Conservation (phyloP, 2,888 invertebrate genomes). For the Dendrolimus pini region DNA sequence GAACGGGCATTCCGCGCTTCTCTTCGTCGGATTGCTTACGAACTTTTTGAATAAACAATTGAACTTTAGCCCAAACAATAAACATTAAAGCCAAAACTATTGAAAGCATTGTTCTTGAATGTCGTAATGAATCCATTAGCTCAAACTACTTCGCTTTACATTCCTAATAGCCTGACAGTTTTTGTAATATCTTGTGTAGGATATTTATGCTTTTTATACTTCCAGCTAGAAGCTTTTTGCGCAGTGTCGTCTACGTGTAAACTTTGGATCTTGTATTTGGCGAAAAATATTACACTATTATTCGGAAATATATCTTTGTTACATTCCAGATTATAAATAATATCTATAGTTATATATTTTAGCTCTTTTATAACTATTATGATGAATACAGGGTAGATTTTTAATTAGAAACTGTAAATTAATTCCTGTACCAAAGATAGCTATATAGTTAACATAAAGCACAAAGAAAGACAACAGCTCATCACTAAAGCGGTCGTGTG, state of each 20-base stretch:
- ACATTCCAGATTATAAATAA: too few species aligned
- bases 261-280: slow-evolving; percentile 7
- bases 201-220: too few species aligned
- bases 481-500: slow-evolving; percentile 32
- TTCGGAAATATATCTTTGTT: too few species aligned
- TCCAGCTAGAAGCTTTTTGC: too few species aligned
- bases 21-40: slow-evolving; percentile 22
- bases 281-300: neutral
- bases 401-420: too few species aligned
- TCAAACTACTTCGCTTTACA: neutral
- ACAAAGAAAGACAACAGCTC: slow-evolving; percentile 10
- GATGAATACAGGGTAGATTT: too few species aligned
- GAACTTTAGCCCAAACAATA: slow-evolving; percentile 22
- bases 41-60: slow-evolving; percentile 35
- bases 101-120: slow-evolving; percentile 16
- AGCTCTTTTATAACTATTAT: too few species aligned
- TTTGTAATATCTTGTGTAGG: too few species aligned
- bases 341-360: too few species aligned
- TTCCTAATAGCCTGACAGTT: neutral
- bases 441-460: too few species aligned
- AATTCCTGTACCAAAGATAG: too few species aligned
- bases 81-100: slow-evolving; percentile 22
- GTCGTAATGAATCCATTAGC: neutral
- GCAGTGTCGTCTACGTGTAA: too few species aligned
- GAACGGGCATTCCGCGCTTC: slow-evolving; percentile 25